A percentile compares a stretch with the other conserved stretches of the same genome.
Evolutionary conservation across 37 sponge, comb jelly and placozoan species (phyloP).

Genomic region (Lycopodina hypogea): DNA sequence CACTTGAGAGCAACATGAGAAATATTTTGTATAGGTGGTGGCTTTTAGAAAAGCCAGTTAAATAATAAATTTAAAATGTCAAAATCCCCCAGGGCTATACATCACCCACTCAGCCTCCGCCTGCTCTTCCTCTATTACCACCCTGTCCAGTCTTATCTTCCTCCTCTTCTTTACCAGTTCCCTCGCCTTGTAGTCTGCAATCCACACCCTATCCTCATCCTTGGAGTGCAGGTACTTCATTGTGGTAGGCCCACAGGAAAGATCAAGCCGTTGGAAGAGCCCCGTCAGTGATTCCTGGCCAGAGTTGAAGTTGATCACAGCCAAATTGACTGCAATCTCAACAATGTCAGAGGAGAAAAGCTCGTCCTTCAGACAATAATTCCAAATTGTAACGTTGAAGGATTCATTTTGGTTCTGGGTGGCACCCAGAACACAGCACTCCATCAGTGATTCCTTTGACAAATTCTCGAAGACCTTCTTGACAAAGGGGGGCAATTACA

Average conservation of each 20-base stretch:
- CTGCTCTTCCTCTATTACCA: not conserved
- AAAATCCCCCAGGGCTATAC: not conserved
- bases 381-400: not conserved
- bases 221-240: not conserved
- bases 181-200: not conserved
- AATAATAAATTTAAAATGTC: not conserved
- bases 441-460: not conserved
- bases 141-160: not conserved
- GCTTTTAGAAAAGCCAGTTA: not conserved
- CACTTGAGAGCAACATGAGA: no score
- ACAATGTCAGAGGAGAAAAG: not conserved
- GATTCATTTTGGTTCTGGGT: constrained; percentile 4
- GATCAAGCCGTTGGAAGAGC: not conserved
- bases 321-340: not conserved
- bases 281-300: not conserved
- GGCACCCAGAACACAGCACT: not conserved
- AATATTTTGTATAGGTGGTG: not conserved
- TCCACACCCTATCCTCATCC: not conserved
- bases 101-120: not conserved
- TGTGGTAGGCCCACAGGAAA: not conserved
- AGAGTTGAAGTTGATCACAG: not conserved
- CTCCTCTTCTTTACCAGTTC: constrained; percentile 11
- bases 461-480: not conserved
- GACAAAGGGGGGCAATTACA: not conserved
- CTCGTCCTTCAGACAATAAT: not conserved